Conservation (phyloP, 2,113 vertebrate genomes). For the Rafetus swinhoei region DNA sequence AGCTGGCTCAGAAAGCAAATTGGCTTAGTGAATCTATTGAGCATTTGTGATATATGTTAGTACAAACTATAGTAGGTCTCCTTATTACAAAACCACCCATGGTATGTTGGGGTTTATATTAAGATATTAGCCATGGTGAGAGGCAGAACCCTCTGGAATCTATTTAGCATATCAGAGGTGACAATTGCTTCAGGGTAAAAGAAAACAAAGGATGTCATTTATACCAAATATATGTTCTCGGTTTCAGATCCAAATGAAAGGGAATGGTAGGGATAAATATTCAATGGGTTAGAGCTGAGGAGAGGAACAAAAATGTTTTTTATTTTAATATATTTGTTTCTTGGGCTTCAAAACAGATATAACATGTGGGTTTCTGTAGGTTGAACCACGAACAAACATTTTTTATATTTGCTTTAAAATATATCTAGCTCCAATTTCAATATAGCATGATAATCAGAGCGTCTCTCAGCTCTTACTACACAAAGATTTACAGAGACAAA, state of each 20-base stretch:
- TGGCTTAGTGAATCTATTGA: not conserved
- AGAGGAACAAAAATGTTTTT: not conserved
- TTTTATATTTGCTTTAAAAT: slow-evolving; percentile 14
- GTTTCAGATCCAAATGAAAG: not conserved
- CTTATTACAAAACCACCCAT: not conserved
- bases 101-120: not conserved
- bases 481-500: slow-evolving; percentile 64
- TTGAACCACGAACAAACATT: not conserved
- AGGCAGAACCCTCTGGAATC: not conserved
- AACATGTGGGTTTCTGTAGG: not conserved
- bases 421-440: not conserved
- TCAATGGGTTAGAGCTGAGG: not conserved
- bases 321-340: not conserved
- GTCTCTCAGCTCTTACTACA: slow-evolving; percentile 11
- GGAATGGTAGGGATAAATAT: not conserved
- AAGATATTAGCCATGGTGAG: not conserved
- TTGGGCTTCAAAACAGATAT: not conserved
- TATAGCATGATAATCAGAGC: slow-evolving; percentile 6
- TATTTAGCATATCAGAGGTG: not conserved
- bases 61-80: not conserved
- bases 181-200: not conserved
- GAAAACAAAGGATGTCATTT: not conserved
- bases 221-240: not conserved
- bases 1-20: not conserved
- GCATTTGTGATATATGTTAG: not conserved